Base-by-base conservation (phyloP, 2,113 vertebrate species). In the Synodontis membranacea region DNA sequence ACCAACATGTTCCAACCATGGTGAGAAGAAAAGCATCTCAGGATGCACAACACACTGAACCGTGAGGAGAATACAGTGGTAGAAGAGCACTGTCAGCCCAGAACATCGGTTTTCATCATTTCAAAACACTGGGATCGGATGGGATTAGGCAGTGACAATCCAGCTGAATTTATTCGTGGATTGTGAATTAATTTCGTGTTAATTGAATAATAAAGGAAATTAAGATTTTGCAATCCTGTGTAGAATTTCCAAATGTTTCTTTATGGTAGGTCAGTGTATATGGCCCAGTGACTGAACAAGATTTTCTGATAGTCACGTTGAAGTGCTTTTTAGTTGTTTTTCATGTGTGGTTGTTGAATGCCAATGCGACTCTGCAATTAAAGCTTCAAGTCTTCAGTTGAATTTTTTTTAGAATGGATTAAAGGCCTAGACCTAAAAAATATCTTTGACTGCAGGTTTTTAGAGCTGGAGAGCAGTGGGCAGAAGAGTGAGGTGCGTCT, bases 381-480 rank as follows among this genome's bases (percentile, higher is more conserved):
- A 44, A 23, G 4, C 17, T 44, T 39, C n/a, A n/a, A n/a, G n/a
- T 23, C 70, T 21, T 44, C 37, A 28, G 28, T 10, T 44, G 23
- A 50, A 3, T n/a, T 48, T n/a, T 31, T 25, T 28, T 19, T 52
- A 19, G n/a, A 56, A 37, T 6, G 52, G 21, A 80, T 58, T 39
- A 11, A 56, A 58, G 5, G 5, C 21, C 12, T 42, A 58, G 6
- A 80, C 54, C 52, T 56, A 42, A 80, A 39, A 58, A 80, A 3
- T 28, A 1, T 76, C 25, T 44, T 42, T 78, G 25, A n/a, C 52
- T 74, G 56, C 92, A 99, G 98, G 93, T 97, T 97, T 90, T 93
- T 99, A 93, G 98, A 99, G 92, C 93, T 99, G 89, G 98, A 99
- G 91, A 99, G 98, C 94, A 99, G 98, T 0, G 98, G 98, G 39